Conservation (phyloP, 2,888 invertebrate genomes). For the Mesoligia furuncula region DNA sequence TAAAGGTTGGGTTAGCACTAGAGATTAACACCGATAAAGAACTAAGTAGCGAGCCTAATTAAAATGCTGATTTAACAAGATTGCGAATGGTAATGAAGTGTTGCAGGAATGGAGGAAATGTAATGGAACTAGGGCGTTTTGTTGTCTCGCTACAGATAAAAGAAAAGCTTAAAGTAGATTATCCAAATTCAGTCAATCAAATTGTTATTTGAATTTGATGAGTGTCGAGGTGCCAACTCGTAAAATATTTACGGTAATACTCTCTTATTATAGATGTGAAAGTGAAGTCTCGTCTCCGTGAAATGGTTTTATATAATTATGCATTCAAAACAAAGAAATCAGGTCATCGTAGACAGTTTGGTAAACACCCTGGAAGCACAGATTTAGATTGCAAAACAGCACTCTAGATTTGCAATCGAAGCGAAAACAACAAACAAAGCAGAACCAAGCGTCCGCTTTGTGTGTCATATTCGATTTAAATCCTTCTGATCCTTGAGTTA, state of each 20-base stretch:
- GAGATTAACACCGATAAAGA: constrained; percentile 54
- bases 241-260: neutral
- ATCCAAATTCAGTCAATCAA: neutral
- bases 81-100: constrained; percentile 39
- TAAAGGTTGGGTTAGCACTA: constrained; percentile 37
- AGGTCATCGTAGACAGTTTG: neutral
- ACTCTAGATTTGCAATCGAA: constrained; percentile 22
- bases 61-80: constrained; percentile 51
- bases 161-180: neutral
- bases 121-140: constrained; percentile 12
- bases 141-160: neutral
- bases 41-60: constrained; percentile 43
- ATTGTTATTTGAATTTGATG: neutral
- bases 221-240: neutral
- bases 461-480: constrained; percentile 6
- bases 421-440: constrained; percentile 20
- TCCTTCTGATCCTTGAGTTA: constrained; percentile 7
- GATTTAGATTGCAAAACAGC: constrained; percentile 24
- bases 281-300: neutral
- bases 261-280: neutral
- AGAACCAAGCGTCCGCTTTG: neutral
- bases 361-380: neutral
- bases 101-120: constrained; percentile 12
- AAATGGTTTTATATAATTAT: neutral
- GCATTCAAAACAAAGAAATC: neutral